Evolutionary conservation across 2,888 invertebrate species (phyloP).

Genomic region (Hydrotaea cyrtoneurina): DNA sequence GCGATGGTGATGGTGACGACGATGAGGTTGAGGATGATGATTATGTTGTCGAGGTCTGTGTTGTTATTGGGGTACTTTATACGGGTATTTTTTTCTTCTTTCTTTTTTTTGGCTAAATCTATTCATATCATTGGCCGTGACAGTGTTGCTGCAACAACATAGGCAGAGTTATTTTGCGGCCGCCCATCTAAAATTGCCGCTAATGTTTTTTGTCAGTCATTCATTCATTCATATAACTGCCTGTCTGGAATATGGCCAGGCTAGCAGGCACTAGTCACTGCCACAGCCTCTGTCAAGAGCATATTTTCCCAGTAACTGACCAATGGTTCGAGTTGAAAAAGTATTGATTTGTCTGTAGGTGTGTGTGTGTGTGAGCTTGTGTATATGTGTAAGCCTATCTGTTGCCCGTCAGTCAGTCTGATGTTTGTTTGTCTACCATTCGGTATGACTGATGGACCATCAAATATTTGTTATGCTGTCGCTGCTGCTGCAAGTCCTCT

Average conservation of each 20-base stretch:
- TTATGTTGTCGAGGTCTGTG: not conserved
- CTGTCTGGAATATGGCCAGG: too few species aligned
- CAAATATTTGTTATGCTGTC: conserved; percentile 36
- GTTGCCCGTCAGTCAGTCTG: not conserved
- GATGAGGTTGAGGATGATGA: not conserved
- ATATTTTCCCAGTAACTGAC: conserved; percentile 26
- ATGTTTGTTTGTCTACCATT: conserved; percentile 9
- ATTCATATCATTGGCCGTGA: conserved; percentile 14
- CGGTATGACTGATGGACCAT: conserved; percentile 60
- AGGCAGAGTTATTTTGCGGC: not conserved
- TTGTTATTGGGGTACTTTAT: not conserved
- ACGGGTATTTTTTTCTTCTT: too few species aligned
- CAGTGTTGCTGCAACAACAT: not conserved
- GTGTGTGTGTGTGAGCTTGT: not conserved
- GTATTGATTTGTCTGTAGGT: conserved; percentile 37
- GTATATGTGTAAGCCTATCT: not conserved
- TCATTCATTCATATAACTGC: conserved; percentile 6
- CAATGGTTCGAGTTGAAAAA: not conserved
- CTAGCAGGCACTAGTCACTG: too few species aligned
- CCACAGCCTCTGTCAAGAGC: not conserved
- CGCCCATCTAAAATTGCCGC: not conserved
- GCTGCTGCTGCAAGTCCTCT: not conserved
- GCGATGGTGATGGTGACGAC: not conserved
- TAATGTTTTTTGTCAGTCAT: conserved; percentile 27
- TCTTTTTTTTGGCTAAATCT: conserved; percentile 10